Evolutionary conservation across 2,888 invertebrate species (phyloP).

Genomic region (Chesias legatella): DNA sequence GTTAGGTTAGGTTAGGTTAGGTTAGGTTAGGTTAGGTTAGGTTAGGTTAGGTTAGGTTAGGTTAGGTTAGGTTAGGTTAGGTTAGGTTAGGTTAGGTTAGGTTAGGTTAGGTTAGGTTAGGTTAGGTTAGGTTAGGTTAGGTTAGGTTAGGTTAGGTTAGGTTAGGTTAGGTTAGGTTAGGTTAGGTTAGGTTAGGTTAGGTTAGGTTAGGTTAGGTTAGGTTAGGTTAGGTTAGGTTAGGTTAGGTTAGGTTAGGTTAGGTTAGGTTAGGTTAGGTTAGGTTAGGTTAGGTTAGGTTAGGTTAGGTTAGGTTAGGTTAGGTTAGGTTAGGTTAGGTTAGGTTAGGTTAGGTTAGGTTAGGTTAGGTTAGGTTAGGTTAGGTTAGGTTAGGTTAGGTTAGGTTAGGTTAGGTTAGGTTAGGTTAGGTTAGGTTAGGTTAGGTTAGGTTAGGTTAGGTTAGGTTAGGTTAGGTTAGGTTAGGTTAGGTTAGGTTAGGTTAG

Average conservation of each 20-base stretch:
- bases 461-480: conserved; percentile 21
- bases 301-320: conserved; percentile 31
- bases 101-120: conserved; percentile 22
- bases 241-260: conserved; percentile 19
- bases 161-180: conserved; percentile 15
- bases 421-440: conserved; percentile 29
- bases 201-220: conserved; percentile 22
- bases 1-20: conserved; percentile 26
- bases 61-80: conserved; percentile 28
- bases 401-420: conserved; percentile 23
- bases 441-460: conserved; percentile 32
- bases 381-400: conserved; percentile 32
- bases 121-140: conserved; percentile 22
- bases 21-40: conserved; percentile 25
- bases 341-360: conserved; percentile 31
- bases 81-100: conserved; percentile 23
- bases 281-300: conserved; percentile 27
- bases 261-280: conserved; percentile 13
- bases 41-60: conserved; percentile 24
- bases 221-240: conserved; percentile 17
- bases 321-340: conserved; percentile 32
- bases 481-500: conserved; percentile 25
- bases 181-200: conserved; percentile 23
- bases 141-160: conserved; percentile 20
- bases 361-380: conserved; percentile 32